These are phyloP conservation scores for Rhogogaster chlorosoma DNA, from an alignment of 2,888 invertebrate species.

Conservation along the genomic window DNA sequence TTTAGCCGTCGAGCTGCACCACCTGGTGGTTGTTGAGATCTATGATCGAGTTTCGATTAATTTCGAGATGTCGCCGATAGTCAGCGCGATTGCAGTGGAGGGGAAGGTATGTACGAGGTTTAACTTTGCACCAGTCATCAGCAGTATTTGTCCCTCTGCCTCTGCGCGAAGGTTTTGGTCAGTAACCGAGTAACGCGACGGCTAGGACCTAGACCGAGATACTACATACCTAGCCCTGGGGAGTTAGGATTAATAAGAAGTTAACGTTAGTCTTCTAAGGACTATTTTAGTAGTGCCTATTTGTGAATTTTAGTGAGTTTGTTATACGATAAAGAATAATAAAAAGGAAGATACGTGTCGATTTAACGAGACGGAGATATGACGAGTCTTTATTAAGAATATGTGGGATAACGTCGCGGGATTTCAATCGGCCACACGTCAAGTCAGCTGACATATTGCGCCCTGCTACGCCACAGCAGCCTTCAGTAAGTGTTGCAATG, in stretches of 20 bases:
- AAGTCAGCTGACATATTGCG: slow-evolving; percentile 78
- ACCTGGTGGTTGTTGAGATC: background rate
- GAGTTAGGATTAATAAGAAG: slow-evolving; percentile 59
- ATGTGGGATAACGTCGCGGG: slow-evolving; percentile 75
- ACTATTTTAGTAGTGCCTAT: slow-evolving; percentile 44
- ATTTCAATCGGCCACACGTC: slow-evolving; percentile 76
- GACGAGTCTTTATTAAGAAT: slow-evolving; percentile 68
- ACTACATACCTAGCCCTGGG: slow-evolving; percentile 38
- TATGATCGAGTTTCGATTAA: slow-evolving; percentile 49
- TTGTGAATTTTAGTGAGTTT: slow-evolving; percentile 32
- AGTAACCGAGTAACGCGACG: slow-evolving; percentile 60
- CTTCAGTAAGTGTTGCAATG: slow-evolving; percentile 74
- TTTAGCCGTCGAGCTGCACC: background rate
- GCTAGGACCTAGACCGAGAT: slow-evolving; percentile 32
- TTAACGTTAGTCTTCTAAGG: slow-evolving; percentile 52
- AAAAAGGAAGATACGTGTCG: slow-evolving; percentile 11
- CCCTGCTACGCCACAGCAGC: slow-evolving; percentile 77
- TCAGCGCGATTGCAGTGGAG: slow-evolving; percentile 52
- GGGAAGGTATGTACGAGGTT: slow-evolving; percentile 57
- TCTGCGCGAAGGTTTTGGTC: slow-evolving; percentile 65
- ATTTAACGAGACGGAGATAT: slow-evolving; percentile 42
- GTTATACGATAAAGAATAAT: background rate
- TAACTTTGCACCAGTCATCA: slow-evolving; percentile 74
- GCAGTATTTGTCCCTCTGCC: slow-evolving; percentile 70
- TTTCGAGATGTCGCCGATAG: slow-evolving; percentile 61